Evolutionary conservation across 2,797 vertebrate species (phyloP), one percentile per base, ranked within the genome.

Genomic region (Pogoniulus pusillus): DNA sequence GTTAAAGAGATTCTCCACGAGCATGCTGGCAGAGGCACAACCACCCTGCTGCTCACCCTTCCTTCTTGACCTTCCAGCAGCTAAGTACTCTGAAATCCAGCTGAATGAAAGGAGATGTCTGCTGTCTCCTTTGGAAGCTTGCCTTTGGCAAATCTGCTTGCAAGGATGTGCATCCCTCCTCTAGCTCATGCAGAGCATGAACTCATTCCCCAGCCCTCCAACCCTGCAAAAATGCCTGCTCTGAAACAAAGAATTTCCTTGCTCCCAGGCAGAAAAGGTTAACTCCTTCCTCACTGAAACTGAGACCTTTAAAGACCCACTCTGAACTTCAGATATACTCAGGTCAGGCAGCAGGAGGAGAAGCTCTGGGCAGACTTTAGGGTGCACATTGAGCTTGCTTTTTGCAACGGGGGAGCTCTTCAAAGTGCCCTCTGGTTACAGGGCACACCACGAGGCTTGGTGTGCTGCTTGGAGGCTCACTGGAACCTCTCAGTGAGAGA

Each of bases 161-260:
- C 43, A 76, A 59, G 3, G 2, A 54, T 45, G 37, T 39, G 55
- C 54, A 70, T 43, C 76, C n/a, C 37, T 74, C 51, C 76, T 45
- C 17, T 29, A 63, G 59, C 1, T 2, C 35, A 17, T 18, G 59
- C 34, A 76, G 57, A 82, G 62, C 81, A 60, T 39, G 74, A 84
- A 83, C 81, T 84, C 77, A 87, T 77, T 84, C 57, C 41, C 53
- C 51, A 90, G 17, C 70, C 71, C 62, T 64, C 70, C 89, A 81
- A 84, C 79, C 47, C 70, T 90, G 57, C 66, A 89, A 72, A 91
- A 91, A 94, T 57, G 73, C 27, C 78, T 68, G 49, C 68, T 12
- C 78, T 66, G 60, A 74, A 73, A 69, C 45, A 9, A 86, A 74
- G 68, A 75, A 79, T 85, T 87, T 89, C 83, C 82, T 84, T 73